These are phyloP conservation scores for Bombus impatiens DNA, from an alignment of 1,140 invertebrate genomes.

Conservation along the genomic window DNA sequence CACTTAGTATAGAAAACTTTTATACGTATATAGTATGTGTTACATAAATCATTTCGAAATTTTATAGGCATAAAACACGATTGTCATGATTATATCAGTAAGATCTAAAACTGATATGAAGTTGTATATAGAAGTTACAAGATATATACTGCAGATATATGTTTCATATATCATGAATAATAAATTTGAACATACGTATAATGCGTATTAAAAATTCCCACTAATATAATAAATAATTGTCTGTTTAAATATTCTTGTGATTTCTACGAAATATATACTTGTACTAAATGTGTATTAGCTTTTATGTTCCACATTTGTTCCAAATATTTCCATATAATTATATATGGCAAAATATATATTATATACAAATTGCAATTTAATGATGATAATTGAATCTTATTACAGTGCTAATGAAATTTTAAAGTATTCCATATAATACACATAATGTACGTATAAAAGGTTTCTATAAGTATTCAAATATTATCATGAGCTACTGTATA, in stretches of 20 bases:
- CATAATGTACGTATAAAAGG: neutral
- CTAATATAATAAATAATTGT: neutral
- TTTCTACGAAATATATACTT: neutral
- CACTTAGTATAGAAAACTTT: neutral
- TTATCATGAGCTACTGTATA: neutral
- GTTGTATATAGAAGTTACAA: neutral
- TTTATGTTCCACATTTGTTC: too few species aligned
- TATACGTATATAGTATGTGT: neutral
- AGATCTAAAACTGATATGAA: neutral
- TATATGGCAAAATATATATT: too few species aligned
- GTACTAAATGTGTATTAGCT: too few species aligned
- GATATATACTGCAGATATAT: neutral
- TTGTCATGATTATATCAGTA: neutral
- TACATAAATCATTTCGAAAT: neutral
- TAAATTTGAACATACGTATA: too few species aligned
- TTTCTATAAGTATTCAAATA: neutral
- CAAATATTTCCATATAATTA: too few species aligned
- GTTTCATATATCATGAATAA: neutral
- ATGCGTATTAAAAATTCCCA: neutral
- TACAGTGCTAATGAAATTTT: neutral
- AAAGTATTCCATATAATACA: neutral
- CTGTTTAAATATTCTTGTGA: neutral
- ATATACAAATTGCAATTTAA: too few species aligned
- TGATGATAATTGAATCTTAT: neutral
- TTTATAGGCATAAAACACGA: neutral